A percentile compares a stretch with the other conserved stretches of the same genome.
Evolutionary conservation across 2,113 vertebrate species (phyloP).

Genomic region (Pachycephala philippinensis): DNA sequence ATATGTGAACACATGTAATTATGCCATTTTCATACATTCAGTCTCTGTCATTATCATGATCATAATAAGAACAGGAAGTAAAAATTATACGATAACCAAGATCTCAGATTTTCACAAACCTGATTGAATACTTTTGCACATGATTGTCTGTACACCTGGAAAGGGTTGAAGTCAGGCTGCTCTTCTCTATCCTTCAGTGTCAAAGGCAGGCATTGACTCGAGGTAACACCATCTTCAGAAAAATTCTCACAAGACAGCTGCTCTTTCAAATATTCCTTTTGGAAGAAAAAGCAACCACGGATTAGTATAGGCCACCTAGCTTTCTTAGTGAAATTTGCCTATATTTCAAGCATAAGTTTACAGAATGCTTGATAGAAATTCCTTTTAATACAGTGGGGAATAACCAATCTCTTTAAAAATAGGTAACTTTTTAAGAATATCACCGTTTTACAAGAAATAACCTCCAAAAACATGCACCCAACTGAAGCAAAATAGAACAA

Average conservation of each 20-base stretch:
- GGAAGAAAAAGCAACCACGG: neutral
- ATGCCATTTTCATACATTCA: neutral
- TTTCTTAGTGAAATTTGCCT: neutral
- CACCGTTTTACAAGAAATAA: neutral
- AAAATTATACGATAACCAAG: neutral
- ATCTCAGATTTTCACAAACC: slow-evolving; percentile 75
- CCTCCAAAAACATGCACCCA: neutral
- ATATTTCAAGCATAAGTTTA: neutral
- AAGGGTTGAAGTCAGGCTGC: slow-evolving; percentile 79
- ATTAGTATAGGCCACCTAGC: neutral
- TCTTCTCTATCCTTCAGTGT: slow-evolving; percentile 32
- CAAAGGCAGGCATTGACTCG: slow-evolving; percentile 55
- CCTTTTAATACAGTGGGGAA: neutral
- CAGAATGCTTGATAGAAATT: neutral
- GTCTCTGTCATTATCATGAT: neutral
- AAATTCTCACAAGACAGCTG: slow-evolving; percentile 68
- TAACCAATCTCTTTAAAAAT: neutral
- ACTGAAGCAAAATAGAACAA: neutral
- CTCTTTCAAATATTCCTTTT: slow-evolving; percentile 82
- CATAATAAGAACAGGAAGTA: neutral
- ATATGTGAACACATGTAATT: neutral
- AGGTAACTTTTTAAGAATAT: neutral
- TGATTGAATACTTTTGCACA: slow-evolving; percentile 80
- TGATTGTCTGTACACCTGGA: slow-evolving; percentile 77
- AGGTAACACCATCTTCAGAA: slow-evolving; percentile 27